Conservation (phyloP, 2,888 invertebrate species). For the Campopleginae sp. region DNA sequence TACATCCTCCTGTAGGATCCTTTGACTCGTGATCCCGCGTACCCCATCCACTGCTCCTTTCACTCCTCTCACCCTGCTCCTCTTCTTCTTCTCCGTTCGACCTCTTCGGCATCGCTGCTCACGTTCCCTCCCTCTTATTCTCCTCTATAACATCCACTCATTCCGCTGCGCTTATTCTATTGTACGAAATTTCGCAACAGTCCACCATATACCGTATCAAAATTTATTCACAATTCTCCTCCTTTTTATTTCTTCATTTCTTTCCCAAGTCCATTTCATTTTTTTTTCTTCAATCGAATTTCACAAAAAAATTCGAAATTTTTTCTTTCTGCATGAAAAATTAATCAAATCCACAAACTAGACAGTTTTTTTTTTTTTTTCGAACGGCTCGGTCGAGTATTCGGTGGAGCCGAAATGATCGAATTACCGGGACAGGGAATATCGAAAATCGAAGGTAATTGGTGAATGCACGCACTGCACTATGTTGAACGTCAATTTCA, state of each 20-base stretch:
- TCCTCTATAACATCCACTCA: neutral
- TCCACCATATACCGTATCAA: neutral
- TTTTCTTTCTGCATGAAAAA: neutral
- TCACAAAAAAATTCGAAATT: neutral
- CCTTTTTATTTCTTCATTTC: neutral
- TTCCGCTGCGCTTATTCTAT: neutral
- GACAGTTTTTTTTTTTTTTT: neutral
- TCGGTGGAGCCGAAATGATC: neutral
- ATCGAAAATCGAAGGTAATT: slow-evolving; percentile 47
- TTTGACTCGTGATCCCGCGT: slow-evolving; percentile 14
- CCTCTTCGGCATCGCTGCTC: neutral
- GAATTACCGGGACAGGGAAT: slow-evolving; percentile 20
- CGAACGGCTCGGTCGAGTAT: neutral
- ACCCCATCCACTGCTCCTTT: neutral
- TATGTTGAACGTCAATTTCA: slow-evolving; percentile 36
- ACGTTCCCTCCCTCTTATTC: neutral
- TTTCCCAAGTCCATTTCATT: no score
- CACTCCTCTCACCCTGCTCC: neutral
- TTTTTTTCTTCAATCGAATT: neutral
- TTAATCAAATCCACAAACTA: neutral
- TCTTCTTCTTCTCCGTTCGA: neutral
- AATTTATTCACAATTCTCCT: neutral
- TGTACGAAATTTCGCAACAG: neutral
- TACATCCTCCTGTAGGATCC: slow-evolving; percentile 18
- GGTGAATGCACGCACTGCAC: slow-evolving; percentile 12